These are phyloP conservation scores for Hucho hucho DNA, from an alignment of 2,113 vertebrate species.

Conservation along the genomic window DNA sequence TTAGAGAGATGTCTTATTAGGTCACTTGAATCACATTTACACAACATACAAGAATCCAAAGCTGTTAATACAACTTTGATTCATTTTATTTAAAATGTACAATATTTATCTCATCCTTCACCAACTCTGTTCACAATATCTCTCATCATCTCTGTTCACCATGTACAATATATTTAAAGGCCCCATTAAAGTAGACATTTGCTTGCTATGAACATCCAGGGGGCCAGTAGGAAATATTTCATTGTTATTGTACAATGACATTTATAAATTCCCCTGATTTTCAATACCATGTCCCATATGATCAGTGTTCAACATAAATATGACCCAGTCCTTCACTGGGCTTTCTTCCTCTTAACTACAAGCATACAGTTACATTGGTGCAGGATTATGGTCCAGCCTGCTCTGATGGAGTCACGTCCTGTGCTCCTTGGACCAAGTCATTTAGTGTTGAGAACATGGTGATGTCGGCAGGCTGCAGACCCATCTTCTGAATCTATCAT, in stretches of 20 bases:
- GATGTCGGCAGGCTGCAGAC: constrained; percentile 79
- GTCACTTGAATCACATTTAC: background rate
- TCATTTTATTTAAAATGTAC: constrained; percentile 1
- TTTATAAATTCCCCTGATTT: background rate
- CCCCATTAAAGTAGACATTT: background rate
- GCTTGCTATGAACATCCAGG: background rate
- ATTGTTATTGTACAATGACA: background rate
- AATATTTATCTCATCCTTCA: background rate
- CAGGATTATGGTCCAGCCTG: constrained; percentile 36
- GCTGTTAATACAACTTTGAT: constrained; percentile 12
- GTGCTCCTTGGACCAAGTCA: constrained; percentile 82
- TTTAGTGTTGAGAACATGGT: constrained; percentile 82
- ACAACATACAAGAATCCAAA: constrained; percentile 3
- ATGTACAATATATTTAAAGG: constrained; percentile 29
- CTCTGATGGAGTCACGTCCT: constrained; percentile 76
- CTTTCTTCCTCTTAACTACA: background rate
- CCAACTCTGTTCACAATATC: constrained; percentile 11
- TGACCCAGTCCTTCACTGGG: no score
- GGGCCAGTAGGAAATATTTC: background rate
- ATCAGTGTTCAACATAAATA: background rate
- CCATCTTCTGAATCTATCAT: constrained; percentile 87
- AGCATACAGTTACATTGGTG: background rate
- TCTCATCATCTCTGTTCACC: constrained; percentile 2
- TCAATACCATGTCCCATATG: background rate
- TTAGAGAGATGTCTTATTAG: no score